Evolutionary conservation across 2,888 invertebrate species (phyloP).

Genomic region (Tinea trinotella): DNA sequence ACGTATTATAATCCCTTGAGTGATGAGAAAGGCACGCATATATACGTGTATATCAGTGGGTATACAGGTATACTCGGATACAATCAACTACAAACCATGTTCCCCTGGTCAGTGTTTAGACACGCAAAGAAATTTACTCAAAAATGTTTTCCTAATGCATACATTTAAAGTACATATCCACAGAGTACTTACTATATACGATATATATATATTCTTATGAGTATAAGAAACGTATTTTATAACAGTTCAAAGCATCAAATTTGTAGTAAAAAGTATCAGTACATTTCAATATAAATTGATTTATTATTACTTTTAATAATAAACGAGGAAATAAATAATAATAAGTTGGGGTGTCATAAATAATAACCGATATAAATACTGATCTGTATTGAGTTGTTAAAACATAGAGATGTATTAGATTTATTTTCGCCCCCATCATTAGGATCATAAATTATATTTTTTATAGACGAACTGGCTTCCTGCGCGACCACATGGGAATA

Average conservation of each 20-base stretch:
- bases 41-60: not conserved
- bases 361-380: slow-evolving; percentile 31
- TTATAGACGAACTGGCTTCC: slow-evolving; percentile 31
- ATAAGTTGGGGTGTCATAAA: slow-evolving; percentile 26
- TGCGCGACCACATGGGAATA: slow-evolving; percentile 31
- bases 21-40: slow-evolving; percentile 18
- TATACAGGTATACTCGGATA: slow-evolving; percentile 14
- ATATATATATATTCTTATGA: no score
- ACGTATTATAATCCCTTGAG: slow-evolving; percentile 20
- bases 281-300: no score
- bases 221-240: no score
- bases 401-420: slow-evolving; percentile 28
- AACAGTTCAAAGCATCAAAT: no score
- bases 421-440: slow-evolving; percentile 35
- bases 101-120: not conserved
- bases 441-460: slow-evolving; percentile 38
- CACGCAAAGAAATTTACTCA: no score
- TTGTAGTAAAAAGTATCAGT: no score
- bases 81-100: slow-evolving; percentile 9
- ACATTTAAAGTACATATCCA: no score
- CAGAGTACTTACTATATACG: no score
- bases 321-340: slow-evolving; percentile 9
- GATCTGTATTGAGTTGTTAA: slow-evolving; percentile 30
- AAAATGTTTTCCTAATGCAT: no score
- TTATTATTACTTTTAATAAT: no score